A percentile compares a stretch with the other conserved stretches of the same genome.
Conservation (phyloP, 2,113 vertebrate species). For the Sturnira hondurensis region DNA sequence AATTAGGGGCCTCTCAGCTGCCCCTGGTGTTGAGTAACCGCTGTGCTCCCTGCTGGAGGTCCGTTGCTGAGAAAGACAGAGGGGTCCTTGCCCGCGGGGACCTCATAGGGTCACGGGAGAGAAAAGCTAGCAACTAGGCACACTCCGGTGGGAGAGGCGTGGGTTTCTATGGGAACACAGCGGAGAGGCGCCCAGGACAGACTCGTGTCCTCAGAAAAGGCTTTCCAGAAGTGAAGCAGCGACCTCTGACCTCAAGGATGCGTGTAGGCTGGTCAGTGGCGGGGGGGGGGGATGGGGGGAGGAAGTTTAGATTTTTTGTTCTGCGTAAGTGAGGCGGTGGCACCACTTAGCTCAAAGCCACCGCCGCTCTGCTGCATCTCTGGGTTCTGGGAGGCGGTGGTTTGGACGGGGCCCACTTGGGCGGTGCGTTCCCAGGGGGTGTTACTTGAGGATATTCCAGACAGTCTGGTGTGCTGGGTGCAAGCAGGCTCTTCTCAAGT, state of each 20-base stretch:
- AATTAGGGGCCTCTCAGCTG: background rate
- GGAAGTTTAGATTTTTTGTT: background rate
- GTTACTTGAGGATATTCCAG: background rate
- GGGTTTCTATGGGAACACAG: background rate
- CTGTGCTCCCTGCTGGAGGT: background rate
- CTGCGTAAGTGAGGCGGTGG: fast-evolving
- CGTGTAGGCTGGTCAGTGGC: fast-evolving
- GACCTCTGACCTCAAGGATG: background rate
- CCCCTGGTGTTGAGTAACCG: background rate
- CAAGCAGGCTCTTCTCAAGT: fast-evolving
- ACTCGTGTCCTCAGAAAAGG: background rate
- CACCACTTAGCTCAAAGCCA: background rate
- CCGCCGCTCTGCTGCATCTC: too few species aligned
- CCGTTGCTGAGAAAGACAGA: fast-evolving
- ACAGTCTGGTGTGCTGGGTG: background rate
- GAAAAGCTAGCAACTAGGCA: background rate
- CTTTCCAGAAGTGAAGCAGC: background rate
- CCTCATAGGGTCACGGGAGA: too few species aligned
- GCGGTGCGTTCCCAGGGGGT: background rate
- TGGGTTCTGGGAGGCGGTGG: background rate
- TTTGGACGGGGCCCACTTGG: background rate
- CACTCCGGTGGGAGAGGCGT: fast-evolving
- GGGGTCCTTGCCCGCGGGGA: background rate
- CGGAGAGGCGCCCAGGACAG: background rate
- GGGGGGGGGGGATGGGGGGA: too few species aligned